phyloP scores from a whole-genome alignment of 2,888 invertebrate species.

The Blastobasis adustella region DNA sequence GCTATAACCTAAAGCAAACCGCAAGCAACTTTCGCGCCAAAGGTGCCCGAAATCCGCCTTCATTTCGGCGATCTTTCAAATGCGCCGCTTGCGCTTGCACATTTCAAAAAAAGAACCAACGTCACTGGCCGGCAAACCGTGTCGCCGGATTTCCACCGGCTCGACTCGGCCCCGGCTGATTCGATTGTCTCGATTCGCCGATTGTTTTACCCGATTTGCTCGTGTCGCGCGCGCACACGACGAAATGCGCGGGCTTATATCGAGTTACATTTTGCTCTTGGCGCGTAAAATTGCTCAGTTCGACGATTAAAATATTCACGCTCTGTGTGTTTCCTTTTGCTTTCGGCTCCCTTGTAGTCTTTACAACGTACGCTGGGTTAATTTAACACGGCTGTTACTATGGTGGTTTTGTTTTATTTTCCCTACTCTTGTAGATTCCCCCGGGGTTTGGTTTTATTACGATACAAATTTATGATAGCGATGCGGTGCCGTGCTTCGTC shows the following conservation, averaged over 20 bases:
- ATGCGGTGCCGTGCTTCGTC: too few species aligned
- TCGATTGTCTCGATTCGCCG: conserved; percentile 35
- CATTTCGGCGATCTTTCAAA: too few species aligned
- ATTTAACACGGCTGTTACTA: background rate
- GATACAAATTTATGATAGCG: too few species aligned
- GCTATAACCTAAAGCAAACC: too few species aligned
- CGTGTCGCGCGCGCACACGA: conserved; percentile 33
- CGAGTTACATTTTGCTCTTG: conserved; percentile 1
- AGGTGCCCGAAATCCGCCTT: too few species aligned
- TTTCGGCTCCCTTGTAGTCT: background rate
- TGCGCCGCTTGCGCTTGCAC: too few species aligned
- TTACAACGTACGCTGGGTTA: background rate
- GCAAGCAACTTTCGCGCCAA: too few species aligned
- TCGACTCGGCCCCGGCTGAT: conserved; percentile 17
- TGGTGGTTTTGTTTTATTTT: background rate
- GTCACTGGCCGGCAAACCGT: conserved; percentile 3
- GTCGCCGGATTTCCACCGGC: conserved; percentile 27
- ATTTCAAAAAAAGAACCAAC: too few species aligned
- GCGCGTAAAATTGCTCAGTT: background rate
- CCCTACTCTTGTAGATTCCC: background rate
- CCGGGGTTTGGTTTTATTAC: too few species aligned
- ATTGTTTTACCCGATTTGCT: conserved; percentile 45
- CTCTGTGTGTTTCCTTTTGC: conserved; percentile 14
- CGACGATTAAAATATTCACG: conserved; percentile 2
- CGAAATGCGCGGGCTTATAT: conserved; percentile 22